Conservation (phyloP, 2,888 invertebrate species). For the Neoaliturus tenellus region DNA sequence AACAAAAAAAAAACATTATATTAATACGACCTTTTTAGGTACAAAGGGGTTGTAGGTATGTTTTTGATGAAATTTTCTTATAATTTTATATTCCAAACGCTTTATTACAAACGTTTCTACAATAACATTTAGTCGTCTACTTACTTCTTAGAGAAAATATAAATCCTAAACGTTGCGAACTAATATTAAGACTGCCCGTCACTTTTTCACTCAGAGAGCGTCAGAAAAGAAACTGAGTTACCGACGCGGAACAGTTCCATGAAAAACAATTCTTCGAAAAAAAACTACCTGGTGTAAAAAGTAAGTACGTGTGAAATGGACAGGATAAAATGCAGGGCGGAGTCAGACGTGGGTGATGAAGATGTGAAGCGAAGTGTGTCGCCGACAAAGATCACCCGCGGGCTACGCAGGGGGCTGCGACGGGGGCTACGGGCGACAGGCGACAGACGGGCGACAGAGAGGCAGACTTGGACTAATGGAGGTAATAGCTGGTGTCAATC, state of each 20-base stretch:
- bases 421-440: not conserved
- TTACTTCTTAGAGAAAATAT: too few species aligned
- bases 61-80: too few species aligned
- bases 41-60: too few species aligned
- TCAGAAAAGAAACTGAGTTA: not conserved
- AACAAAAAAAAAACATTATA: too few species aligned
- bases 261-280: constrained; percentile 11
- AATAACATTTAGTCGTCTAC: too few species aligned
- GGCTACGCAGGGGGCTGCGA: not conserved
- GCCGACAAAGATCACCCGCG: not conserved
- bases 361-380: constrained; percentile 1
- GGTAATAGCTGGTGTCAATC: constrained; percentile 10
- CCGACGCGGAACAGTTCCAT: not conserved
- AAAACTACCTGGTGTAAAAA: constrained; percentile 6
- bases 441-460: not conserved
- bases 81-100: too few species aligned
- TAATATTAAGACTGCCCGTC: too few species aligned
- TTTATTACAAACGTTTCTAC: too few species aligned
- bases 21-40: too few species aligned
- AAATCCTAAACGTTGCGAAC: too few species aligned
- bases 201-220: not conserved
- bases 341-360: not conserved
- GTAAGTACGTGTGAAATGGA: constrained; percentile 38
- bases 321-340: not conserved
- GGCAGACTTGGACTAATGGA: not conserved